Evolutionary conservation across 1,140 invertebrate species (phyloP).

Genomic region (Heliconius melpomene): DNA sequence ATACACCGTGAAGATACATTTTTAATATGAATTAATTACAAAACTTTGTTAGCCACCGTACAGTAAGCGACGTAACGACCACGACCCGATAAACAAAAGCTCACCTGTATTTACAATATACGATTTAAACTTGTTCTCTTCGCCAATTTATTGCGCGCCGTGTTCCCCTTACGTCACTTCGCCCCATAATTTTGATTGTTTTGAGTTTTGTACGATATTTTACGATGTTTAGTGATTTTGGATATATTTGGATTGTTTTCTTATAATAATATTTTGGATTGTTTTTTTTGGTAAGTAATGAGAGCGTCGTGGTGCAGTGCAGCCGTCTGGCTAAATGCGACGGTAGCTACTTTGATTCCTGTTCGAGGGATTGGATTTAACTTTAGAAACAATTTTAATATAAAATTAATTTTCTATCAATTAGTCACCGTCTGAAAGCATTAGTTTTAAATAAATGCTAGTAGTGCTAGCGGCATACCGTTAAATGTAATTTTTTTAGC

Average conservation of each 20-base stretch:
- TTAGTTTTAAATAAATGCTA: too few relatives aligned
- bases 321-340: too few relatives aligned
- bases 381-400: too few relatives aligned
- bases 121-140: constrained; percentile 35
- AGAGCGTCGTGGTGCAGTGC: too few relatives aligned
- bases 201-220: constrained; percentile 31
- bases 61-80: constrained; percentile 37
- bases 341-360: too few relatives aligned
- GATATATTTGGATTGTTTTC: not conserved
- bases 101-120: constrained; percentile 41
- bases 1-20: not conserved
- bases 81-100: constrained; percentile 39
- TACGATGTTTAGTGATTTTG: constrained; percentile 12
- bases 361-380: too few relatives aligned
- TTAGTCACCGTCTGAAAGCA: too few relatives aligned
- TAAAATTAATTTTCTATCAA: too few relatives aligned
- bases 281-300: too few relatives aligned
- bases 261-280: not conserved
- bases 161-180: constrained; percentile 36
- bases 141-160: constrained; percentile 33
- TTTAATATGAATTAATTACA: not conserved
- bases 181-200: constrained; percentile 40
- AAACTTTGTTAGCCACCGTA: constrained; percentile 3
- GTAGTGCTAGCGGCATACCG: too few relatives aligned
- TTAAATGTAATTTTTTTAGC: too few relatives aligned